phyloP scores from a whole-genome alignment of 2,113 vertebrate genomes.

The Anser brachyrhynchus region DNA sequence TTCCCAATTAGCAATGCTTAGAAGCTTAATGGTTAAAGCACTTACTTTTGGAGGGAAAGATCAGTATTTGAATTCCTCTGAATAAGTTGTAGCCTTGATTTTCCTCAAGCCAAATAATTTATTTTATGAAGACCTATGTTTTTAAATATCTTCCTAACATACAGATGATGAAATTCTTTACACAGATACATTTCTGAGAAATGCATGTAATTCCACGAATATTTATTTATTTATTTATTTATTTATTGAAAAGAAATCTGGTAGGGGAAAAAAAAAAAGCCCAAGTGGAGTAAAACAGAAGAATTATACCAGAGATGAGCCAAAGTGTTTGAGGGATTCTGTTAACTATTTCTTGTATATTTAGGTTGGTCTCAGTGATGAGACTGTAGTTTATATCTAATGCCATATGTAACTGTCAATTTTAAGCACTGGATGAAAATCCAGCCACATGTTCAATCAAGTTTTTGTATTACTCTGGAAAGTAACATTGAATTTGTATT shows the following conservation, averaged over 20 bases:
- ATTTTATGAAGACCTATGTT: neutral
- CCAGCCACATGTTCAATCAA: neutral
- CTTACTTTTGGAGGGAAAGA: neutral
- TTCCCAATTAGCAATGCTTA: neutral
- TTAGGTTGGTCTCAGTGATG: neutral
- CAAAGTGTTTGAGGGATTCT: neutral
- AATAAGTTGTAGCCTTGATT: neutral
- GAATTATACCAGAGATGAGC: neutral
- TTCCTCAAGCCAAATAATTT: neutral
- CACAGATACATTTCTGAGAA: neutral
- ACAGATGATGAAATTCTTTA: neutral
- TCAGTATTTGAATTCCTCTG: neutral
- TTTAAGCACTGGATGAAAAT: neutral
- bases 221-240: neutral
- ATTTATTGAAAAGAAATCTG: neutral
- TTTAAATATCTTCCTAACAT: neutral
- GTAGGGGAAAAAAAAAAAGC: neutral
- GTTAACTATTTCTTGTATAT: neutral
- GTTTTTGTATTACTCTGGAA: neutral
- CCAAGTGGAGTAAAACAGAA: neutral
- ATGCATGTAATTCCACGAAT: neutral
- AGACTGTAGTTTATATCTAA: neutral
- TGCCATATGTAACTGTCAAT: neutral
- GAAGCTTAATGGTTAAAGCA: neutral
- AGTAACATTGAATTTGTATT: neutral